Percentiles rank a stretch among this genome's conserved stretches.
Conservation (phyloP, 30 jellyfish, hydroid and myxozoan genomes). For the Aurelia sp. region DNA sequence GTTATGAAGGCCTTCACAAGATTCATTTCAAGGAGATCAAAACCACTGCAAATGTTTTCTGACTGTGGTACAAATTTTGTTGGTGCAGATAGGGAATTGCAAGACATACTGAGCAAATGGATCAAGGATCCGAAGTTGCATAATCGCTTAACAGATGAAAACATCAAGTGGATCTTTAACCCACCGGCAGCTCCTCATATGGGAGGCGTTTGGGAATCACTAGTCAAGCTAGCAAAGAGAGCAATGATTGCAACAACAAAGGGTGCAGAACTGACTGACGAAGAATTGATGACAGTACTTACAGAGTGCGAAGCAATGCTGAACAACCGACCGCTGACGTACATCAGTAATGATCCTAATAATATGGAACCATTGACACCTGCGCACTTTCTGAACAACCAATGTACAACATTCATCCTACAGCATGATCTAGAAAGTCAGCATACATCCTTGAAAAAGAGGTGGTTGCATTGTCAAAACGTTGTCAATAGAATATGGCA, state of each 20-base stretch:
- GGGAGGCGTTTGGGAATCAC: conserved; percentile 60
- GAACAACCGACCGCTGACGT: conserved; percentile 36
- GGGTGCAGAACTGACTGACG: conserved; percentile 38
- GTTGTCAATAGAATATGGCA: conserved; percentile 8
- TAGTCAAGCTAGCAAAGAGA: conserved; percentile 34
- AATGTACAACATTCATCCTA: conserved; percentile 11
- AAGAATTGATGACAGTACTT: conserved; percentile 42
- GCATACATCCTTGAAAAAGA: background rate
- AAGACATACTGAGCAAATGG: conserved; percentile 13
- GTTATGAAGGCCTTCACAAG: conserved; percentile 34
- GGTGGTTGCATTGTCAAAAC: background rate
- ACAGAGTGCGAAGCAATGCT: conserved; percentile 35
- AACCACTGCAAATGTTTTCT: conserved; percentile 26
- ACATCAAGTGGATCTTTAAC: conserved; percentile 46
- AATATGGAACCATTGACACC: conserved; percentile 43
- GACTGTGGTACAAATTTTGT: conserved; percentile 32
- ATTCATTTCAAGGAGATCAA: conserved; percentile 37
- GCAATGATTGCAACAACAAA: conserved; percentile 23
- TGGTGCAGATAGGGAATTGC: conserved; percentile 1
- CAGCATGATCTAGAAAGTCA: conserved; percentile 30
- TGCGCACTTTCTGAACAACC: conserved; percentile 10
- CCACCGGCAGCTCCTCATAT: conserved; percentile 51
- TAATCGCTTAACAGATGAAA: conserved; percentile 18
- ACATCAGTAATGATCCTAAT: conserved; percentile 33
- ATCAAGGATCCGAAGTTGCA: conserved; percentile 12